A percentile compares a stretch with the other conserved stretches of the same genome.
phyloP scores from a whole-genome alignment of 2,888 invertebrate species.

The Lasioglossum oenotherae region DNA sequence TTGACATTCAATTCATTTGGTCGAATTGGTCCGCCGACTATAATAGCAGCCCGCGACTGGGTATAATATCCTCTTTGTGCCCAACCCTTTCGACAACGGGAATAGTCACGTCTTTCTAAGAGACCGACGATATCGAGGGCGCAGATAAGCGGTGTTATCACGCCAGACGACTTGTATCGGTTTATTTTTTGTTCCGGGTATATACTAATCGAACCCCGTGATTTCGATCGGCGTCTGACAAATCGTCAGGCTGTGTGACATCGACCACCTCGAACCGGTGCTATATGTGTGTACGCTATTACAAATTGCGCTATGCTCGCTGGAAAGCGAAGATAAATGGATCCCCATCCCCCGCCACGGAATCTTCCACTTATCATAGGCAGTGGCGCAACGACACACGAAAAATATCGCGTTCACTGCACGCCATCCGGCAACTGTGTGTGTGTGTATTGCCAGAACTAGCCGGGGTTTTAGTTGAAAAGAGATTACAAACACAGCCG shows the following conservation, averaged over 20 bases:
- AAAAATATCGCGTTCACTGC: conserved; percentile 45
- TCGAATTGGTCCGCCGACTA: background rate
- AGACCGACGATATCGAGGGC: background rate
- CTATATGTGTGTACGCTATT: conserved; percentile 6
- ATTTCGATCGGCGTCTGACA: conserved; percentile 11
- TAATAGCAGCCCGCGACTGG: background rate
- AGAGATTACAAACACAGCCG: background rate
- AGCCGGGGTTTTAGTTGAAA: background rate
- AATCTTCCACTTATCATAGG: conserved; percentile 53
- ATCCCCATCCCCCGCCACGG: conserved; percentile 17
- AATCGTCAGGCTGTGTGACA: conserved; percentile 3
- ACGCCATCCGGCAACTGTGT: conserved; percentile 9
- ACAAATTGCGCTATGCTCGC: conserved; percentile 26
- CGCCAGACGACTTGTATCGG: background rate
- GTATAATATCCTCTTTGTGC: background rate
- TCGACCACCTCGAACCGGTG: background rate
- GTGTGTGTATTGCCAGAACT: background rate
- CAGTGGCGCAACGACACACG: conserved; percentile 45
- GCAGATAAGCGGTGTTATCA: background rate
- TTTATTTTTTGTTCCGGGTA: background rate
- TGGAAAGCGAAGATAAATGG: conserved; percentile 33
- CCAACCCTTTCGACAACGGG: background rate
- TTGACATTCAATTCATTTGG: no score
- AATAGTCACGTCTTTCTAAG: background rate
- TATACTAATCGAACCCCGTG: background rate